Conservation (phyloP, 2,113 vertebrate species). For the Sialia sialis region DNA sequence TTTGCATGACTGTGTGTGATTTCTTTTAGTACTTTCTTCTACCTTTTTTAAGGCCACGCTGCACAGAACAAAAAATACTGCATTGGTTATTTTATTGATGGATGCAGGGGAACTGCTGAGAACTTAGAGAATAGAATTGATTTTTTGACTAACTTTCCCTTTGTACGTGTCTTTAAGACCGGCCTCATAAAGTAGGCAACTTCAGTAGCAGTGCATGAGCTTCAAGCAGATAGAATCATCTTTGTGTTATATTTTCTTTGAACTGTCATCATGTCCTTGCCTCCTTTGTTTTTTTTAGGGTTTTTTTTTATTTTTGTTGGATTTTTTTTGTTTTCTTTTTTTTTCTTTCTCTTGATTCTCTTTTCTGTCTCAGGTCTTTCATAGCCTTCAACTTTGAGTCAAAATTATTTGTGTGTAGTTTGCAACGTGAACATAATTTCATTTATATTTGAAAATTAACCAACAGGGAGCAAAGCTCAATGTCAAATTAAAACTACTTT, state of each 20-base stretch:
- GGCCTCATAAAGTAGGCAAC: not conserved
- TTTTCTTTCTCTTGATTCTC: not conserved
- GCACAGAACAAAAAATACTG: not conserved
- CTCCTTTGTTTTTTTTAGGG: not conserved
- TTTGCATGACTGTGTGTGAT: not conserved
- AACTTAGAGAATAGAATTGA: not conserved
- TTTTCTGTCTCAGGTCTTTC: not conserved
- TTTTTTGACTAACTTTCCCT: slow-evolving; percentile 19
- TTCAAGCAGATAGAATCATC: not conserved
- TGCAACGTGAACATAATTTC: not conserved
- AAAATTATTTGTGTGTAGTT: not conserved
- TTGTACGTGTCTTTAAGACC: not conserved
- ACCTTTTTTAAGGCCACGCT: not conserved
- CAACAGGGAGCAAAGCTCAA: not conserved
- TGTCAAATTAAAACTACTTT: not conserved
- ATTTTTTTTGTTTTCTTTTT: not conserved
- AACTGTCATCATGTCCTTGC: not conserved
- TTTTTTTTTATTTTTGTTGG: not conserved
- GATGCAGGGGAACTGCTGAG: not conserved
- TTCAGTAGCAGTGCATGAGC: not conserved
- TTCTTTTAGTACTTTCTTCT: not conserved
- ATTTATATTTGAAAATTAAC: not conserved
- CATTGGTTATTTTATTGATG: not conserved
- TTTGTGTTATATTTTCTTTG: not conserved
- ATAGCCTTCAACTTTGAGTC: not conserved